These are phyloP conservation scores for Stichodactyla mertensii DNA, from an alignment of 64 coral and sea anemone species.

Conservation along the genomic window DNA sequence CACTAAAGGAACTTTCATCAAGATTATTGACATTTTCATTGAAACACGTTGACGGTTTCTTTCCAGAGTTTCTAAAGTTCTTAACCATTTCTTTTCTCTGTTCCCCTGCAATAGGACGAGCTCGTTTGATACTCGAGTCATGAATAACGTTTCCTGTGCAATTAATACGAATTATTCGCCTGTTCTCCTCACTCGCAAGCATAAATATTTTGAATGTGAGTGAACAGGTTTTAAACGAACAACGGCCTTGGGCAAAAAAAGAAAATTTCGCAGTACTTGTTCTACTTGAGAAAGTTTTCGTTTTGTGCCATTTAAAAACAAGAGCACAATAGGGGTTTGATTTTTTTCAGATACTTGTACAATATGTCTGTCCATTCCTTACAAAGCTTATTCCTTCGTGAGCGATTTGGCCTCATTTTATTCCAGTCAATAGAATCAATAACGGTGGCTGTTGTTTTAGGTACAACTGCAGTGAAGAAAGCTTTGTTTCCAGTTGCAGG, in stretches of 20 bases:
- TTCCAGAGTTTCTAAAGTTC: background rate
- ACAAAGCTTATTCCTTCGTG: background rate
- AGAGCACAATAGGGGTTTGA: slow-evolving; percentile 14
- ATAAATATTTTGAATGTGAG: slow-evolving; percentile 19
- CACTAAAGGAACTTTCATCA: slow-evolving; percentile 1
- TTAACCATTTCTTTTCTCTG: background rate
- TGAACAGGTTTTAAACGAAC: slow-evolving; percentile 16
- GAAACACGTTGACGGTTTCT: slow-evolving; percentile 28
- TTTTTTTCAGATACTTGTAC: background rate
- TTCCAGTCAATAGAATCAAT: background rate
- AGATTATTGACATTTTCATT: slow-evolving; percentile 23
- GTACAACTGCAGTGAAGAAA: background rate
- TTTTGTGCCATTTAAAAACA: slow-evolving; percentile 18
- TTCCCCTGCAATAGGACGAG: slow-evolving; percentile 33
- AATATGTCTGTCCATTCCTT: background rate
- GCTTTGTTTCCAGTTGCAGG: background rate
- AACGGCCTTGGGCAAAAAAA: slow-evolving; percentile 15
- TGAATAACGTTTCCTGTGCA: slow-evolving; percentile 16
- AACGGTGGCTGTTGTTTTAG: background rate
- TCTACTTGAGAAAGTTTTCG: background rate
- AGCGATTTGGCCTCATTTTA: background rate
- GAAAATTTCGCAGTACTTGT: background rate
- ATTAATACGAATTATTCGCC: background rate
- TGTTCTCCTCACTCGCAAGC: slow-evolving; percentile 16
- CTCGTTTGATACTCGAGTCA: background rate